A percentile compares a stretch with the other conserved stretches of the same genome.
Conservation (phyloP, 1,140 invertebrate genomes). For the Euschistus heros region DNA sequence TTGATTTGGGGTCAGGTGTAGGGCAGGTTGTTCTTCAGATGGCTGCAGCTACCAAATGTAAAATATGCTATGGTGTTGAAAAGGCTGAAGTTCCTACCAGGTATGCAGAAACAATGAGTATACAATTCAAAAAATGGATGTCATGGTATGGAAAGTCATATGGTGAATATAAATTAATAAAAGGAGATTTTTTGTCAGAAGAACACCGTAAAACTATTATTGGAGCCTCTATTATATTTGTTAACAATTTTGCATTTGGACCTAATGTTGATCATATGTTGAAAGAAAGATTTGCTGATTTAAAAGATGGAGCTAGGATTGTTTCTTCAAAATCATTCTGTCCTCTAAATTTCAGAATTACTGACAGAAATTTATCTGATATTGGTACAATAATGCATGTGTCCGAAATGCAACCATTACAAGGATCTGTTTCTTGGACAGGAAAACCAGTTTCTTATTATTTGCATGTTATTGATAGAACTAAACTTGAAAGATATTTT, state of each 20-base stretch:
- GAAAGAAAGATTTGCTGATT: slow-evolving; percentile 89
- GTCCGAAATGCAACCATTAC: slow-evolving; percentile 84
- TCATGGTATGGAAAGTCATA: slow-evolving; percentile 91
- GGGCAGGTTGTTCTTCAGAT: slow-evolving; percentile 97
- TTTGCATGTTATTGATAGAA: slow-evolving; percentile 91
- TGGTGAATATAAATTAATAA: slow-evolving; percentile 80
- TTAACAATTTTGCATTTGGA: slow-evolving; percentile 98
- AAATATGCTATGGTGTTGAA: slow-evolving; percentile 89
- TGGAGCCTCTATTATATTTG: slow-evolving; percentile 87
- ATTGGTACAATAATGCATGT: slow-evolving; percentile 99
- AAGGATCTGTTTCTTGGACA: slow-evolving; percentile 96
- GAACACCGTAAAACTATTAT: slow-evolving; percentile 86
- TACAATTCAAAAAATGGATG: slow-evolving; percentile 86
- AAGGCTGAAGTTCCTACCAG: slow-evolving; percentile 88
- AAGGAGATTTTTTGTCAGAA: slow-evolving; percentile 86
- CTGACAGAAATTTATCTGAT: slow-evolving; percentile 81
- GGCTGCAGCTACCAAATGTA: slow-evolving; percentile 83
- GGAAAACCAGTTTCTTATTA: slow-evolving; percentile 96
- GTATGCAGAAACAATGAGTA: slow-evolving; percentile 89
- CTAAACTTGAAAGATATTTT: slow-evolving; percentile 92
- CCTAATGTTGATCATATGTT: slow-evolving; percentile 94
- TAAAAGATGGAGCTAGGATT: slow-evolving; percentile 91
- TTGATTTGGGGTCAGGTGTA: slow-evolving; percentile 94
- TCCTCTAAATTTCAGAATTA: slow-evolving; percentile 93
- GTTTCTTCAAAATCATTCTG: slow-evolving; percentile 99